Evolutionary conservation across 2,888 invertebrate genomes (phyloP).

Genomic region (Aricia artaxerxes): DNA sequence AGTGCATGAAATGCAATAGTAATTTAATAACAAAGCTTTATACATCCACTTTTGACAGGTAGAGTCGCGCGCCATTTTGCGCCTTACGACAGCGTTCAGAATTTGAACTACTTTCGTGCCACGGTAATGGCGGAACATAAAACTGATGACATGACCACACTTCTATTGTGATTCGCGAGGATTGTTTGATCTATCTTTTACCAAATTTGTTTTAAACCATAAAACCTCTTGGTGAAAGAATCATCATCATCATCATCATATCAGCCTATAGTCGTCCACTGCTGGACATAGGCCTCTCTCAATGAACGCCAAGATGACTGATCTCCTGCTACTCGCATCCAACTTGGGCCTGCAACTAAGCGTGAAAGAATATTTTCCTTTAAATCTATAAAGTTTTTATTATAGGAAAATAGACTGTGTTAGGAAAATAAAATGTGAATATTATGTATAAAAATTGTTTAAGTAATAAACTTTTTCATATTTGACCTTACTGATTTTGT

Average conservation of each 20-base stretch:
- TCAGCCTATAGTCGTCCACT: too few species aligned
- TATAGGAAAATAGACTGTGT: too few species aligned
- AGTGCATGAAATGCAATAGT: not conserved
- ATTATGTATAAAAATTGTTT: not conserved
- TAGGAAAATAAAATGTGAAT: too few species aligned
- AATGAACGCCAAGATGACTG: too few species aligned
- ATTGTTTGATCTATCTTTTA: not conserved
- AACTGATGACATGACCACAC: slow-evolving; percentile 14
- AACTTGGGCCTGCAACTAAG: too few species aligned
- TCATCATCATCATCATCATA: too few species aligned
- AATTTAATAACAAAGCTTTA: not conserved
- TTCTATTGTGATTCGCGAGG: slow-evolving; percentile 9
- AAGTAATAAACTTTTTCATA: not conserved
- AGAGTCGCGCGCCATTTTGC: slow-evolving; percentile 14
- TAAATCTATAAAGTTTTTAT: not conserved
- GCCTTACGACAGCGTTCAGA: slow-evolving; percentile 74
- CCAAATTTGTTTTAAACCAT: not conserved
- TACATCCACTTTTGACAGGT: not conserved
- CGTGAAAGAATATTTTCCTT: not conserved
- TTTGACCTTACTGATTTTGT: not conserved
- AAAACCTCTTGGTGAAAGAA: not conserved
- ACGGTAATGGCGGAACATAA: slow-evolving; percentile 19
- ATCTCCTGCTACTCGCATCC: too few species aligned
- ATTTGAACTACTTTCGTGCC: slow-evolving; percentile 77
- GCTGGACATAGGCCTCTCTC: too few species aligned